phyloP scores from a whole-genome alignment of 2,113 vertebrate genomes.

The Pollimyrus isidori region DNA sequence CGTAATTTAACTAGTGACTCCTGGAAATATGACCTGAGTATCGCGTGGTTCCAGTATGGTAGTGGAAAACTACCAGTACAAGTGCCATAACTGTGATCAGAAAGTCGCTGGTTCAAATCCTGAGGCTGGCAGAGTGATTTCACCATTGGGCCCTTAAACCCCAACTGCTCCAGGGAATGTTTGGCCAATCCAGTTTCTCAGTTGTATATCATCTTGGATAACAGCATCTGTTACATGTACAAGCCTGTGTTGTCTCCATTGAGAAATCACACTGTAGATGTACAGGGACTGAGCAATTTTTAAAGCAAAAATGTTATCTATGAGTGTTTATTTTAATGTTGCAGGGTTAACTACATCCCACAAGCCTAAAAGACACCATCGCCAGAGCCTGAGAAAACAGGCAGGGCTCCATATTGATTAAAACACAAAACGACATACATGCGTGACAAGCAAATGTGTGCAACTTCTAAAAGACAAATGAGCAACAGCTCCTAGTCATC shows the following conservation, averaged over 20 bases:
- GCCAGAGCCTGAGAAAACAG: background rate
- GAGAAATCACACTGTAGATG: background rate
- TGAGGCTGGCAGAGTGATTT: background rate
- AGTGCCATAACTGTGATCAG: background rate
- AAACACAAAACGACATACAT: background rate
- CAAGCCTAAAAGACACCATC: background rate
- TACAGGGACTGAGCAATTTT: background rate
- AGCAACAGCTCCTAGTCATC: background rate
- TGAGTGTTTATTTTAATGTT: background rate
- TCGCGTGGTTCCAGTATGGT: background rate
- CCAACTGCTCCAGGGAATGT: background rate
- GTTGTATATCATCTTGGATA: background rate
- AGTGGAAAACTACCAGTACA: background rate
- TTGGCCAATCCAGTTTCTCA: background rate
- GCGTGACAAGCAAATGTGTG: background rate
- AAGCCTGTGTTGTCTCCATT: background rate
- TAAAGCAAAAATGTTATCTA: background rate
- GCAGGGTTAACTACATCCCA: background rate
- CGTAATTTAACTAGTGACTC: background rate
- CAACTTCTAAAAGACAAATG: background rate
- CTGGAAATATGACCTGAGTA: background rate
- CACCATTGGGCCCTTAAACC: background rate
- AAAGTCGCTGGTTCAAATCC: background rate
- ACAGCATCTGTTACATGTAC: background rate
- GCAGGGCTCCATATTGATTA: background rate